Percentiles rank a stretch among this genome's conserved stretches.
Evolutionary conservation across 1,140 invertebrate genomes (phyloP).

Genomic region (Sinonovacula constricta): DNA sequence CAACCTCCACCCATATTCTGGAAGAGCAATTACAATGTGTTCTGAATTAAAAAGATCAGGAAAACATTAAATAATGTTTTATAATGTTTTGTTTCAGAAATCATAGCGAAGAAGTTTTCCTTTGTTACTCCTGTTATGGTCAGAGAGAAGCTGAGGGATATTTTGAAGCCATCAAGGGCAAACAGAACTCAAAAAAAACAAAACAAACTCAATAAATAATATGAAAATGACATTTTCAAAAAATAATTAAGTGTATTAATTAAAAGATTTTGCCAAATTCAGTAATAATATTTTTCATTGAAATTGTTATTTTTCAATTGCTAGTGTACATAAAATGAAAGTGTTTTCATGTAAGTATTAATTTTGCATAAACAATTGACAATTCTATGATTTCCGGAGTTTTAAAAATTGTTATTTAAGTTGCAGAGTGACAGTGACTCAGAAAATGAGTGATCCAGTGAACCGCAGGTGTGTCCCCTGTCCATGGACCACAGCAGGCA

Average conservation of each 20-base stretch:
- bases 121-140: conserved; percentile 8
- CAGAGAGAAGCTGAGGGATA: conserved; percentile 13
- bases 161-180: conserved; percentile 9
- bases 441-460: neutral
- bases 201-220: neutral
- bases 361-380: neutral
- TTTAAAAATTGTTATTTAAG: neutral
- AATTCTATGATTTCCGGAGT: neutral
- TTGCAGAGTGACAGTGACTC: neutral
- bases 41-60: neutral
- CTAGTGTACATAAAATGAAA: too few relatives aligned
- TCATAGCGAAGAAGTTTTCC: neutral
- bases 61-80: conserved; percentile 1
- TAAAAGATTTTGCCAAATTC: neutral
- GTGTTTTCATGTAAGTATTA: too few relatives aligned
- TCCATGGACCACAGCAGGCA: neutral
- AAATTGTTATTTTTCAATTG: neutral
- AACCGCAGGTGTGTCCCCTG: neutral
- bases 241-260: neutral
- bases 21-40: neutral
- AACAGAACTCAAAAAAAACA: neutral
- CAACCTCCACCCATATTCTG: neutral
- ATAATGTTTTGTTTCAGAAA: neutral
- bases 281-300: neutral
- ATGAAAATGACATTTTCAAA: neutral